A percentile compares a stretch with the other conserved stretches of the same genome.
These are phyloP conservation scores for Sarcophaga rosellei DNA, from an alignment of 2,888 invertebrate genomes.

Conservation along the genomic window DNA sequence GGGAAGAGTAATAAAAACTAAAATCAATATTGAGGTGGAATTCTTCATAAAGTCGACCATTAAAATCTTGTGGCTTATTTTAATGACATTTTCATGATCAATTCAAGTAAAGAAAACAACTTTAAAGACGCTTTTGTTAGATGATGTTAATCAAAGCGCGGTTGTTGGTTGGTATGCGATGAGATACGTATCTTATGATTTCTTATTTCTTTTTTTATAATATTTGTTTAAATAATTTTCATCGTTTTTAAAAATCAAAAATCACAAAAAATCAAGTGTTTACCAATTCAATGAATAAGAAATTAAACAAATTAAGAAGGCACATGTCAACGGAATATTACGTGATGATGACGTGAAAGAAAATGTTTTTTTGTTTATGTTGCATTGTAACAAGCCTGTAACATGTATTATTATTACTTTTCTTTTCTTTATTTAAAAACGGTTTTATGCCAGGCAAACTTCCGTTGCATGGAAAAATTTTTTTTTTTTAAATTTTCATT, in stretches of 20 bases:
- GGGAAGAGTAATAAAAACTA: neutral
- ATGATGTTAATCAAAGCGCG: neutral
- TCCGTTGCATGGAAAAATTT: neutral
- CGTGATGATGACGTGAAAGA: neutral
- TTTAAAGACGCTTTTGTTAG: neutral
- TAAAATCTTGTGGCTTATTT: conserved; percentile 41
- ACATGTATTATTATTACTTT: too few species aligned
- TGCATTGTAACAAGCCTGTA: neutral
- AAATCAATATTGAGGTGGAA: conserved; percentile 34
- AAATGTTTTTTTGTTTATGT: neutral
- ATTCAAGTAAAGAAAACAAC: neutral
- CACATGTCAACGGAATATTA: conserved; percentile 59
- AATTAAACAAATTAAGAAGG: conserved; percentile 28
- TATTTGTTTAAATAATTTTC: neutral
- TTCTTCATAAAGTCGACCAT: neutral
- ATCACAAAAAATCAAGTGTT: neutral
- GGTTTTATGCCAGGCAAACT: neutral
- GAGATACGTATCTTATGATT: neutral
- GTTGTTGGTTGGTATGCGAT: neutral
- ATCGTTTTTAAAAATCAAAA: neutral
- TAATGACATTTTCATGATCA: conserved; percentile 62
- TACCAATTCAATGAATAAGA: neutral
- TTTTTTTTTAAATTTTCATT: neutral
- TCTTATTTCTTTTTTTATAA: neutral
- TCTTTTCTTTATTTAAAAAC: neutral